Evolutionary conservation across 2,113 vertebrate species (phyloP).

Genomic region (Nanger granti): DNA sequence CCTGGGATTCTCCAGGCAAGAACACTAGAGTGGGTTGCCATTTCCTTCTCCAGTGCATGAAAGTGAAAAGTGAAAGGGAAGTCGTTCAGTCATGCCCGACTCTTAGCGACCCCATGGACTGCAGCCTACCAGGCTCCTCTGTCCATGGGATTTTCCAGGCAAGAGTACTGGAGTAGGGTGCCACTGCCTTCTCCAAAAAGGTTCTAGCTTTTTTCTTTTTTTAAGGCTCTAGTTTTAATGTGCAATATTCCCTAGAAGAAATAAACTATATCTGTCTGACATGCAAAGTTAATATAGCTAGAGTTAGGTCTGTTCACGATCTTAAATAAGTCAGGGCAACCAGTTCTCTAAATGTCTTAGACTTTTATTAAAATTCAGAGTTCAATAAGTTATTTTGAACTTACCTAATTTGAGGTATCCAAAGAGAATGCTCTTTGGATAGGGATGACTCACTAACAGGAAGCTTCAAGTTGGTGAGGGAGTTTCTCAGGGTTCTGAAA

Average conservation of each 20-base stretch:
- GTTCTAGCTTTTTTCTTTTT: not conserved
- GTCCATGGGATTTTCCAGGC: too few relatives aligned
- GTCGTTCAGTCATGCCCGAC: too few relatives aligned
- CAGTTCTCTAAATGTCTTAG: slow-evolving; percentile 10
- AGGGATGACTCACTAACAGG: not conserved
- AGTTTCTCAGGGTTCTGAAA: slow-evolving; percentile 2
- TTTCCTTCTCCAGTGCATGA: too few relatives aligned
- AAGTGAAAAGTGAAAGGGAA: too few relatives aligned
- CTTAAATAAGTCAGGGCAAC: slow-evolving; percentile 12
- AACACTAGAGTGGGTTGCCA: too few relatives aligned
- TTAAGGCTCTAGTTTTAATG: not conserved
- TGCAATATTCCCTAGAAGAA: not conserved
- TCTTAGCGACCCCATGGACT: too few relatives aligned
- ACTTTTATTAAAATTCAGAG: slow-evolving; percentile 17
- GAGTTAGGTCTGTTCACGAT: slow-evolving; percentile 19
- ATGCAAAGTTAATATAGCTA: not conserved
- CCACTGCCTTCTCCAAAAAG: not conserved
- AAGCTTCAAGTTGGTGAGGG: not conserved
- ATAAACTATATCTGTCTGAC: not conserved
- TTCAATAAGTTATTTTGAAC: not conserved
- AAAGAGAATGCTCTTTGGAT: not conserved
- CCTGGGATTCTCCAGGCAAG: too few relatives aligned
- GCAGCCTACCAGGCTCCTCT: too few relatives aligned
- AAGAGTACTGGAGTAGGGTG: too few relatives aligned
- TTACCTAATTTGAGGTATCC: slow-evolving; percentile 1